phyloP scores from a whole-genome alignment of 2,113 vertebrate species.

The Saimiri boliviensis region DNA sequence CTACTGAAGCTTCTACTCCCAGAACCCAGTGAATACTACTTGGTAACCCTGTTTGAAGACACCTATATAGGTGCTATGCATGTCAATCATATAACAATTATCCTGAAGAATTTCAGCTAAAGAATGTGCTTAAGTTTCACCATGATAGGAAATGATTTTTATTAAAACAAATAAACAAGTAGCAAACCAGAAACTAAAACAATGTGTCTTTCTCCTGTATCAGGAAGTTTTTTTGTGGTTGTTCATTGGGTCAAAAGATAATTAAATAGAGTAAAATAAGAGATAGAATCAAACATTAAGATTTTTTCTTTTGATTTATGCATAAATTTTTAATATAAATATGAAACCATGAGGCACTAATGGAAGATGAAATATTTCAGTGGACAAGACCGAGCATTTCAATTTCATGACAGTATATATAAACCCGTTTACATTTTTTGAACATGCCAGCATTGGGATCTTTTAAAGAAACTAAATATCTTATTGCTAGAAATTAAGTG shows the following conservation, averaged over 20 bases:
- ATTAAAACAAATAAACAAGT: background rate
- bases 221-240: background rate
- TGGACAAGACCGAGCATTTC: conserved; percentile 73
- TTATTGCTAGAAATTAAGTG: background rate
- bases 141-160: background rate
- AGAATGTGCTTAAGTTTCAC: background rate
- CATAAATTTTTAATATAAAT: conserved; percentile 82
- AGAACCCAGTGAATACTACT: background rate
- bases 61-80: background rate
- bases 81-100: background rate
- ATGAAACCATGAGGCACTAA: conserved; percentile 69
- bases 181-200: background rate
- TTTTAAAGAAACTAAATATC: conserved; percentile 73
- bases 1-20: background rate
- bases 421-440: conserved; percentile 79
- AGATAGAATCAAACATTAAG: background rate
- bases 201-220: background rate
- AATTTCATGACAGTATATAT: conserved; percentile 82
- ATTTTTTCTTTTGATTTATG: conserved; percentile 70
- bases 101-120: background rate
- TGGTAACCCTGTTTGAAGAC: background rate
- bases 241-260: background rate
- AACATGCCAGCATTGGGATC: conserved; percentile 83
- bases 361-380: conserved; percentile 68
- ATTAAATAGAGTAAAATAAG: background rate